Evolutionary conservation across 2,113 vertebrate species (phyloP), one percentile per base, ranked within the genome.

Genomic region (Cochlearius cochlearius): DNA sequence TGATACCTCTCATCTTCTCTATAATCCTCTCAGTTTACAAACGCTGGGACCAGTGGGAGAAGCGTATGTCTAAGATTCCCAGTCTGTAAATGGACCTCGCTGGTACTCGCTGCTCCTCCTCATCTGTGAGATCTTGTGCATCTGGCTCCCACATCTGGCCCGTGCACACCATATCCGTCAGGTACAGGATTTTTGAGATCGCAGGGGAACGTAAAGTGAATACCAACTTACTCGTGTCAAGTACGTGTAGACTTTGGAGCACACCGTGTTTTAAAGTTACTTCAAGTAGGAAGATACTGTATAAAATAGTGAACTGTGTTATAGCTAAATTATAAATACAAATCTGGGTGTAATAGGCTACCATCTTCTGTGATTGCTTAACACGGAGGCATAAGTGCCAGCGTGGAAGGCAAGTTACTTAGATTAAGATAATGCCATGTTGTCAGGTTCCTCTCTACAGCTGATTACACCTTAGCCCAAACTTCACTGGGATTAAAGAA

Each of bases 101-200:
- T 67, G 83, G 66, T 56, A 5, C 50, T 16, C 1, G 3, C 45
- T 80, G 14, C 50, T 26, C 26, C 49, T 90, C 60, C 58, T 69
- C 6, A 7, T 7, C 16, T 6, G 9, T 15, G 53, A 6, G 15
- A 12, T 14, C 32, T 10, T 5, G 23, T 22, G n/a, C 23, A 9
- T 10, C 63, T 32, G 26, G 14, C 30, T 67, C 34, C 66, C 76
- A 6, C 21, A 3, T 29, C 63, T 39, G 30, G 9, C 69, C 78
- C 22, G 0, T 0, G 4, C 4, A 15, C 3, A 7, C 60, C 8
- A 0, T 7, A 2, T 17, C 58, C 59, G 39, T 7, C 53, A 10
- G 47, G 66, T 19, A 8, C 20, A 7, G 19, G 49, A 8, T 11
- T 47, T 9, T 6, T 26, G 66, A 39, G 58, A 12, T 0, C 29